These are phyloP conservation scores for Epinephelus cyanopodus DNA, from an alignment of 2,113 vertebrate genomes.

Conservation along the genomic window DNA sequence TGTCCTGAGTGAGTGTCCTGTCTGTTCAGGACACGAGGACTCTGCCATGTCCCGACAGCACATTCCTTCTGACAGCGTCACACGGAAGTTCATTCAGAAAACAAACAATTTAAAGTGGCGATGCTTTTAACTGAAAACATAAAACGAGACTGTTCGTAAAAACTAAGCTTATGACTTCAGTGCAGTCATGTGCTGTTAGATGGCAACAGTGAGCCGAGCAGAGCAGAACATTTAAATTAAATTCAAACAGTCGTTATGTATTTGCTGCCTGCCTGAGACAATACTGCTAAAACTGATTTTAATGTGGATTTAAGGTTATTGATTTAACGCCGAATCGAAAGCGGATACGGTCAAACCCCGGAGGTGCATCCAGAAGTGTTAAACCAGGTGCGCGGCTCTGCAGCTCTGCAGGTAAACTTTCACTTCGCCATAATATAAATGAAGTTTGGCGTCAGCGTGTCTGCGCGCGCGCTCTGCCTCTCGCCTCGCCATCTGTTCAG, in stretches of 20 bases:
- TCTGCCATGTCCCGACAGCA: background rate
- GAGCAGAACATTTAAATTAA: background rate
- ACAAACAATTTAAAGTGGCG: background rate
- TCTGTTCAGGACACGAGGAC: background rate
- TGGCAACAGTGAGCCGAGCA: background rate
- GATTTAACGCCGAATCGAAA: background rate
- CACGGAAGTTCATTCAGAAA: background rate
- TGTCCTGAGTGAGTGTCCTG: background rate
- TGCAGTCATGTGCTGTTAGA: background rate
- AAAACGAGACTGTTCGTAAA: background rate
- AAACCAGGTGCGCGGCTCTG: background rate
- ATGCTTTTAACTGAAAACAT: background rate
- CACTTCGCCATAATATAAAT: background rate
- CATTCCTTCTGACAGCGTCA: background rate
- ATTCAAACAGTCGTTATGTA: background rate
- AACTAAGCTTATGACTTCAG: background rate
- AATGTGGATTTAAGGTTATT: background rate
- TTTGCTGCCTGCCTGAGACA: too few relatives aligned
- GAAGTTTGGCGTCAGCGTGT: background rate
- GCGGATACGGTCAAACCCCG: accelerated
- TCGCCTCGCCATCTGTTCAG: conserved; percentile 6
- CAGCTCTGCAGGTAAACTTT: background rate
- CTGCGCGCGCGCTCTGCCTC: background rate
- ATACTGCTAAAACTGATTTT: background rate
- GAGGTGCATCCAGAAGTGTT: accelerated